phyloP scores from a whole-genome alignment of 2,797 vertebrate species.

The Manis crassicaudata region DNA sequence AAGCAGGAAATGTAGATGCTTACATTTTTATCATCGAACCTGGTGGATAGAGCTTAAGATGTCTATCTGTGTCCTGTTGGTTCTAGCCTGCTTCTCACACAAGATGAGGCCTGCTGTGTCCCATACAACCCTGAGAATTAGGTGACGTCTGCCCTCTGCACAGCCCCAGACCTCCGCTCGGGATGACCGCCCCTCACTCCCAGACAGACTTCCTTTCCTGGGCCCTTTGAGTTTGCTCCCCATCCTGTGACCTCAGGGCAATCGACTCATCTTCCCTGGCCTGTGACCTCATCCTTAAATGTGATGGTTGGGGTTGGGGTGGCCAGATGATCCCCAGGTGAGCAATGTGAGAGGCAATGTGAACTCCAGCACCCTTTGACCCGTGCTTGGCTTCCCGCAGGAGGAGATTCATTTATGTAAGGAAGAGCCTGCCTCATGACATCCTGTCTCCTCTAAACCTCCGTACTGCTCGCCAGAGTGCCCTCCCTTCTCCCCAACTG shows the following conservation, averaged over 20 bases:
- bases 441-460: background rate
- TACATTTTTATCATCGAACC: background rate
- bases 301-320: background rate
- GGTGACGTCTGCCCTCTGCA: background rate
- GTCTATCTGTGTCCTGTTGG: background rate
- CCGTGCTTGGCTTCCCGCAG: background rate
- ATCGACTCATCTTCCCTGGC: slow-evolving; percentile 41
- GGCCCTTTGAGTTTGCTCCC: background rate
- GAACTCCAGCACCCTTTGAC: slow-evolving; percentile 26
- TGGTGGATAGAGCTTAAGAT: background rate
- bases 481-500: background rate
- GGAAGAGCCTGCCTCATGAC: background rate
- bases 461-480: background rate
- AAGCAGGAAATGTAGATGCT: background rate
- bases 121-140: background rate
- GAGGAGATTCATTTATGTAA: background rate
- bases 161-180: background rate
- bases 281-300: background rate
- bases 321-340: slow-evolving; percentile 32
- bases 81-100: background rate
- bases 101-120: background rate
- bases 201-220: too few species aligned
- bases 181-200: fast-evolving
- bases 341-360: slow-evolving; percentile 54
- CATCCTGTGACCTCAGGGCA: slow-evolving; percentile 16